Percentiles rank a stretch among this genome's conserved stretches.
Conservation (phyloP, 2,113 vertebrate species). For the Carettochelys insculpta region DNA sequence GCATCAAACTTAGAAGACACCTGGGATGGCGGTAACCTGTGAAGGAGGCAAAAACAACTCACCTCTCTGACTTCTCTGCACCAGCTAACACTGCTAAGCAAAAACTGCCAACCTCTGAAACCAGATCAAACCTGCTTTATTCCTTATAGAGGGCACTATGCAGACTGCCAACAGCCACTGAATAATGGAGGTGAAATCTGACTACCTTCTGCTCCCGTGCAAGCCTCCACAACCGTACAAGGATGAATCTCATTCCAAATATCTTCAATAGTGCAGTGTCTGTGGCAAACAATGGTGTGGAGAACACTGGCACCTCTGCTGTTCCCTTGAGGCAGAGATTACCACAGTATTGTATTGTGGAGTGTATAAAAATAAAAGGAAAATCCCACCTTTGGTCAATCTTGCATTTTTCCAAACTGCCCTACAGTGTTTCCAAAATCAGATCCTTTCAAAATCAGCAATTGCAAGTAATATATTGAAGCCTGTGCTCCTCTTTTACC, state of each 20-base stretch:
- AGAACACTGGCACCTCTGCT: not conserved
- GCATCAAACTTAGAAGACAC: accelerated
- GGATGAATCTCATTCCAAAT: not conserved
- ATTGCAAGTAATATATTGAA: not conserved
- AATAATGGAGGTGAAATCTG: not conserved
- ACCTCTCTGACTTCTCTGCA: not conserved
- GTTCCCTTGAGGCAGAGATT: not conserved
- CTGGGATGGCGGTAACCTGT: not conserved
- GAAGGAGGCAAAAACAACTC: accelerated
- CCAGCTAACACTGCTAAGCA: accelerated
- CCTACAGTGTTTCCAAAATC: not conserved
- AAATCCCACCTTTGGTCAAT: not conserved
- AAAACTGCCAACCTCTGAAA: not conserved
- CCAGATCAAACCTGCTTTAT: not conserved
- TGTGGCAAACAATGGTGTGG: not conserved
- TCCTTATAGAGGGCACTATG: not conserved
- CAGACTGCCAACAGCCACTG: not conserved
- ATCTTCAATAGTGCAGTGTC: not conserved
- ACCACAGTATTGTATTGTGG: not conserved
- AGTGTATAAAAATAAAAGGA: not conserved
- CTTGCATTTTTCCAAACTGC: not conserved
- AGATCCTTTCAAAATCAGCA: constrained; percentile 22
- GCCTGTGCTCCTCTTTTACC: not conserved
- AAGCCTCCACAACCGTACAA: not conserved
- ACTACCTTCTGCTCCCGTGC: accelerated